Conservation (phyloP, 2,113 vertebrate species). For the Python bivittatus region DNA sequence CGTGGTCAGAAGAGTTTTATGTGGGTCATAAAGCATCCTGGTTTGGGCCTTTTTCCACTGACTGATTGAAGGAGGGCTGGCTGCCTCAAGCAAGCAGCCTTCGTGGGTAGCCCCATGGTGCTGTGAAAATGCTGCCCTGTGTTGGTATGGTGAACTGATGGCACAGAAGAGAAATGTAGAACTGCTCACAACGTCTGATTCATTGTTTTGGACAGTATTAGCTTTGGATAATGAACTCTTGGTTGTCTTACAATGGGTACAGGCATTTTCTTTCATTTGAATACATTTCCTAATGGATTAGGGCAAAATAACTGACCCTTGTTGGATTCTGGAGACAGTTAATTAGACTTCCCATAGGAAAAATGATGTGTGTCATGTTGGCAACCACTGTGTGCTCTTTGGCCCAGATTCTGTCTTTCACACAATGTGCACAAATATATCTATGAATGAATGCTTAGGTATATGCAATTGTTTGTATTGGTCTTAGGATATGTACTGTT, state of each 20-base stretch:
- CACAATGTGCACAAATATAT: background rate
- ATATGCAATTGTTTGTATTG: background rate
- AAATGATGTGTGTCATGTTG: background rate
- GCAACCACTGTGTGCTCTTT: background rate
- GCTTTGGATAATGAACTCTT: conserved; percentile 46
- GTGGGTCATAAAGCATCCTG: background rate
- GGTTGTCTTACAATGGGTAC: conserved; percentile 61
- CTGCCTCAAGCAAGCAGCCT: background rate
- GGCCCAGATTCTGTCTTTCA: background rate
- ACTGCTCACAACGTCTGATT: conserved; percentile 54
- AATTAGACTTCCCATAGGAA: conserved; percentile 26
- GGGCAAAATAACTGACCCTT: conserved; percentile 56
- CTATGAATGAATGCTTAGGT: background rate
- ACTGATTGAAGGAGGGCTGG: background rate
- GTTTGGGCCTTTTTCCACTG: conserved; percentile 3
- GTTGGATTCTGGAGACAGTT: conserved; percentile 35
- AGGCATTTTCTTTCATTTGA: conserved; percentile 42
- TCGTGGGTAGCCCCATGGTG: background rate
- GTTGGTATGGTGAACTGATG: background rate
- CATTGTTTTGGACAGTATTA: conserved; percentile 54
- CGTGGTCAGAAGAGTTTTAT: background rate
- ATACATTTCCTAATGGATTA: conserved; percentile 52
- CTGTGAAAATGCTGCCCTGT: background rate
- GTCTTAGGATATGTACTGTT: background rate
- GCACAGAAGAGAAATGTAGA: background rate